Evolutionary conservation across 2,888 invertebrate species (phyloP).

Genomic region (Lydus trimaculatus): DNA sequence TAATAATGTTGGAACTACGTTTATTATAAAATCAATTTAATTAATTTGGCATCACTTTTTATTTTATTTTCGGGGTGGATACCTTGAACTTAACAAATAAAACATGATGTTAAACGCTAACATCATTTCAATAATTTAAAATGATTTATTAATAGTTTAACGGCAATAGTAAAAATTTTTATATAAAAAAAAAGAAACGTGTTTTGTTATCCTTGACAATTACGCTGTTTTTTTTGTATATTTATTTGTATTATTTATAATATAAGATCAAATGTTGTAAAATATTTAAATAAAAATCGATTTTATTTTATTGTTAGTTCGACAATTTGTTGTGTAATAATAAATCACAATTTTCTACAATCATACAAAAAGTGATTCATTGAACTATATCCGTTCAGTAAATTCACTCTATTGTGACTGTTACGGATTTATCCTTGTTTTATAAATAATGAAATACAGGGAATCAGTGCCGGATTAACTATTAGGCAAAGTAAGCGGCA

Average conservation of each 20-base stretch:
- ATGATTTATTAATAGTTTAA: neutral
- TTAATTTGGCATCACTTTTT: neutral
- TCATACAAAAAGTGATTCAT: neutral
- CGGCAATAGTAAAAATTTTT: neutral
- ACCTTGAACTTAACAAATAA: slow-evolving; percentile 2
- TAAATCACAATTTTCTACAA: neutral
- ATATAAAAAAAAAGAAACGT: neutral
- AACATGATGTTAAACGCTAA: neutral
- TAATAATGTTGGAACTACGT: neutral
- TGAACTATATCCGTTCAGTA: neutral
- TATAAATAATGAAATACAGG: too few species aligned
- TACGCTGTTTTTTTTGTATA: neutral
- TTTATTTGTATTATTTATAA: neutral
- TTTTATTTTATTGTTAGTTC: neutral
- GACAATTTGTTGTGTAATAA: neutral
- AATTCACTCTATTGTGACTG: neutral
- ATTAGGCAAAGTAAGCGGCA: too few species aligned
- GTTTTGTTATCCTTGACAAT: neutral
- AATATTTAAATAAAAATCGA: too few species aligned
- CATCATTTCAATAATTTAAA: neutral
- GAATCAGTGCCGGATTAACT: too few species aligned
- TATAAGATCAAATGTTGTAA: neutral
- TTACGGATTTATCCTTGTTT: too few species aligned
- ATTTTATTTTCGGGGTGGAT: neutral
- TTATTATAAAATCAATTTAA: neutral